Evolutionary conservation across 92 coral and sea anemone genomes (phyloP).

Genomic region (Actinostola sp.): DNA sequence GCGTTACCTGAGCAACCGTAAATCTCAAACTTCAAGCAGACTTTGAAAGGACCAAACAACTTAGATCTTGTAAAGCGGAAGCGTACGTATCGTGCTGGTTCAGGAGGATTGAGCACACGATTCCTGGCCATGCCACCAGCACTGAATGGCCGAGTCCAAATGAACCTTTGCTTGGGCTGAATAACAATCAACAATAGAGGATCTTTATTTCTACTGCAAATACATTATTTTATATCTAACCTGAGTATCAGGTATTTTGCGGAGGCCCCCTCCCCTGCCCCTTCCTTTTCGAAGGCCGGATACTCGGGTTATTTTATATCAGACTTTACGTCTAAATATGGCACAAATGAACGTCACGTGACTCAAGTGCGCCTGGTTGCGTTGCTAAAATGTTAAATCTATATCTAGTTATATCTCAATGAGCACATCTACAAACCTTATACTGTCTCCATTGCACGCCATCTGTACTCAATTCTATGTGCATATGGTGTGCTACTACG

Average conservation of each 20-base stretch:
- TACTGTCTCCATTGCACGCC: constrained; percentile 20
- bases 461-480: constrained; percentile 33
- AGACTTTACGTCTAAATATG: too few species aligned
- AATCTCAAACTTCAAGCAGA: constrained; percentile 43
- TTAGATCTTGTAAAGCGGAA: constrained; percentile 20
- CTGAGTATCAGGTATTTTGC: too few species aligned
- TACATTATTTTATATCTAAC: too few species aligned
- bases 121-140: background rate
- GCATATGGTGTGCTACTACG: constrained; percentile 1
- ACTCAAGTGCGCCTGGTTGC: too few species aligned
- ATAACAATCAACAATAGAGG: background rate
- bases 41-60: constrained; percentile 24
- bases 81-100: constrained; percentile 32
- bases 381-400: too few species aligned
- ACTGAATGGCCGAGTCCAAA: constrained; percentile 3
- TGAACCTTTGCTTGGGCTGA: constrained; percentile 5
- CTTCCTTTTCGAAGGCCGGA: too few species aligned
- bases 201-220: background rate
- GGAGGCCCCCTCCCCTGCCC: too few species aligned
- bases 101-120: constrained; percentile 14
- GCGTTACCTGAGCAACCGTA: constrained; percentile 62
- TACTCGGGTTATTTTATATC: too few species aligned
- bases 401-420: too few species aligned
- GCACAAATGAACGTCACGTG: too few species aligned
- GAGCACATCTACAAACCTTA: constrained; percentile 36